Base-by-base conservation (phyloP, 2,113 vertebrate genomes). In the Brevimyrus niger region DNA sequence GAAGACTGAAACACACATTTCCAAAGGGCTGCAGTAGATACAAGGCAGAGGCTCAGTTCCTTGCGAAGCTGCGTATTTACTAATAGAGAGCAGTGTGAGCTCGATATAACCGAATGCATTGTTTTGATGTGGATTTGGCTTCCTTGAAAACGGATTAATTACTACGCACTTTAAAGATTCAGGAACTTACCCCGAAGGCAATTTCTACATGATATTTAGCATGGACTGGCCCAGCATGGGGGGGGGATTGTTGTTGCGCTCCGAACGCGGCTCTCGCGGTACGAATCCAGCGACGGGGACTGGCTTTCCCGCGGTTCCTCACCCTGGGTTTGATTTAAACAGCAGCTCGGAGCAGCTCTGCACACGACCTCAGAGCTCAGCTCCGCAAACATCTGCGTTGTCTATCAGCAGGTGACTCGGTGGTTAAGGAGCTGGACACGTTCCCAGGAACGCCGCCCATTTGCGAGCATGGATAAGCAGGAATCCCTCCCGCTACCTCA, bases 131-230 rank as follows among this genome's bases (percentile, higher is more conserved):
- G 82, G 46, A 47, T 84, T 84, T 84, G 82, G 42, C 82, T 84
- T 84, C 82, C 21, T 84, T 47, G 82, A 46, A 84, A 44, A 46
- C 19, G 38, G 82, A 84, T 84, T 84, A 84, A 84, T 84, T 84
- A 84, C 82, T 84, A 47, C 42, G 23, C 82, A 84, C 82, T 84
- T 84, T 84, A 84, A 44, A 84, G 82, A 84, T 84, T 47, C 82
- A 84, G 82, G 42, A 42, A 84, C 82, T 84, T 47, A 47, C 82
- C 82, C 82, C 6, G 82, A 84, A 84, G 82, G 82, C 82, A 47
- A 84, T 46, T 47, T 84, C 82, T 47, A 84, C 82, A 47, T 47
- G 19, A 84, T 47, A 84, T 47, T 84, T 84, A 84, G 82, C 44
- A 44, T 84, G 82, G 82, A 44, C 82, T n/a, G 82, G 82, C 82